Evolutionary conservation across 2,113 vertebrate species (phyloP).

Genomic region (Mellivora capensis): DNA sequence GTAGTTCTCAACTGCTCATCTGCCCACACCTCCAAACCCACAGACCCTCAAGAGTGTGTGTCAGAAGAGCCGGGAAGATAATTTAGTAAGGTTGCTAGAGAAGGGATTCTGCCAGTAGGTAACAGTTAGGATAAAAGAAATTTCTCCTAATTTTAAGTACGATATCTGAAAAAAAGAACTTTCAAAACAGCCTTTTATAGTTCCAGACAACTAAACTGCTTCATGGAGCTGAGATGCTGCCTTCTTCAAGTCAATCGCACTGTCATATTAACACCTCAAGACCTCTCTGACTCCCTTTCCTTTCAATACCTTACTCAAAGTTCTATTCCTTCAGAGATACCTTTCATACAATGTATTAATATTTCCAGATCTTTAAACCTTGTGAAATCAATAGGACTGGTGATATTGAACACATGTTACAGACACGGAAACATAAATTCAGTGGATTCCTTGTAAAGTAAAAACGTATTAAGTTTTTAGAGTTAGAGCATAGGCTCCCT

Average conservation of each 20-base stretch:
- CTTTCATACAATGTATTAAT: background rate
- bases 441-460: background rate
- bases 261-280: background rate
- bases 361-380: background rate
- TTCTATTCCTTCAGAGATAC: background rate
- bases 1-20: background rate
- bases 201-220: background rate
- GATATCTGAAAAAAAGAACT: background rate
- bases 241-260: background rate
- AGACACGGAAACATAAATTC: background rate
- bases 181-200: background rate
- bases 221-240: background rate
- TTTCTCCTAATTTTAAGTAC: background rate
- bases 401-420: background rate
- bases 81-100: background rate
- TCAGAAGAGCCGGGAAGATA: background rate
- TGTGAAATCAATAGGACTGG: background rate
- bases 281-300: background rate
- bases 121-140: background rate
- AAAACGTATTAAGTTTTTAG: background rate
- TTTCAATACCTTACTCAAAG: background rate
- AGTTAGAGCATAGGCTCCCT: background rate
- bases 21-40: background rate
- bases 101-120: background rate
- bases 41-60: background rate